Evolutionary conservation across 2,113 vertebrate species (phyloP).

Genomic region (Genyomyrus donnyi): DNA sequence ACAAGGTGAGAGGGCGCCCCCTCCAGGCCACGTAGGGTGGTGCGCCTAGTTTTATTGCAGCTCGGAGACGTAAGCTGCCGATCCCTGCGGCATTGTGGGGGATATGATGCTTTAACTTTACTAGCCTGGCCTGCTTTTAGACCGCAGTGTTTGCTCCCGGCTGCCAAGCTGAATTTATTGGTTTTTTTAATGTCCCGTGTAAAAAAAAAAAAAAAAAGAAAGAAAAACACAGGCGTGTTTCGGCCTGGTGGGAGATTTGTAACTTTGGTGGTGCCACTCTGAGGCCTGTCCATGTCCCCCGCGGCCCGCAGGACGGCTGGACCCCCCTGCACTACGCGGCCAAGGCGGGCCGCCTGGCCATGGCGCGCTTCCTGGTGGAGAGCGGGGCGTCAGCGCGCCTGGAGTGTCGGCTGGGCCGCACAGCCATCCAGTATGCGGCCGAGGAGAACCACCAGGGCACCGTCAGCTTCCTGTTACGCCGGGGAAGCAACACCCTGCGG

Average conservation of each 20-base stretch:
- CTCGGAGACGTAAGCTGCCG: not conserved
- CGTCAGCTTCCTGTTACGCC: slow-evolving; percentile 44
- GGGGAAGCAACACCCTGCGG: slow-evolving; percentile 38
- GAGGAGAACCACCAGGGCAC: slow-evolving; percentile 45
- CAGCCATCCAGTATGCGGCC: slow-evolving; percentile 45
- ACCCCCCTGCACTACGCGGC: slow-evolving; percentile 45
- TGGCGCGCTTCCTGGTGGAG: slow-evolving; percentile 45
- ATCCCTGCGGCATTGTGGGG: not conserved
- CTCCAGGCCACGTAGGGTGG: not conserved
- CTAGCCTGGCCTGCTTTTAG: not conserved
- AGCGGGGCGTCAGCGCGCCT: slow-evolving; percentile 36
- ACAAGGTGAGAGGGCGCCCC: slow-evolving; percentile 38
- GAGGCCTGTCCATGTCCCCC: not conserved
- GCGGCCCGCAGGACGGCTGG: slow-evolving; percentile 36
- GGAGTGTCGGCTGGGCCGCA: slow-evolving; percentile 40
- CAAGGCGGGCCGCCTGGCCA: slow-evolving; percentile 44
- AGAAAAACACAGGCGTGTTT: not conserved
- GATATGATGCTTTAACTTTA: not conserved
- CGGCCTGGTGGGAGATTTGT: not conserved
- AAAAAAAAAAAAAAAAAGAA: not conserved
- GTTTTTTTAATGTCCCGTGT: not conserved
- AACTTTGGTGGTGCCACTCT: not conserved
- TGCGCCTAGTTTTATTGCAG: not conserved
- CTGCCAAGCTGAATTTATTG: not conserved
- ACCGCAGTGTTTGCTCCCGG: too few relatives aligned